Evolutionary conservation across 2,797 vertebrate genomes (phyloP), one percentile per base, ranked within the genome.

Genomic region (Enteromius thamalakanensis): DNA sequence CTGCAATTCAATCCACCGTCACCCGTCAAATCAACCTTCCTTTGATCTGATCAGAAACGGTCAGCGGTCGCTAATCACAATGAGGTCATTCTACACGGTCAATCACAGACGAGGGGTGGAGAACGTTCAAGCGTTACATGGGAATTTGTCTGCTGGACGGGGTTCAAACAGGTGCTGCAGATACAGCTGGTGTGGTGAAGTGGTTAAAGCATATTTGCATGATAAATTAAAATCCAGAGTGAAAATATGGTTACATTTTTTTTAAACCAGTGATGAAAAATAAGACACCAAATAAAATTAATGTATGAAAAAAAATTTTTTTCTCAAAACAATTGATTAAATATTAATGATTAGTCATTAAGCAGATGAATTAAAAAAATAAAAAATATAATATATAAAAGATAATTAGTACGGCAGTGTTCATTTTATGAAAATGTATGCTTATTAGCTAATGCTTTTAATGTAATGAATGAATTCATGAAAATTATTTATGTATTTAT

Each of bases 21-120:
- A 14, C 17, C 17, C n/a, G 47, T 64, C 60, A 49, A 65, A 78
- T 60, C 55, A 45, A 29, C 29, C 26, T 49, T 40, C 11, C 60
- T 65, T 49, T 77, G 75, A 64, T 78, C 17, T 15, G 42, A 65
- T 49, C 60, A 78, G 62, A 78, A 78, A 78, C 19, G 19, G 40
- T 65, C 21, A 49, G 11, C 11, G 60, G 42, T 78, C 19, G 11
- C 76, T 65, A 65, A 49, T 65, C 76, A 78, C 76, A 64, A 65
- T 0, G 26, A 65, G 17, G 47, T 49, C 14, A 78, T 51, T 69
- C 65, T 69, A 32, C 65, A 69, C 32, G 21, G 29, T 10, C 17
- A 23, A 69, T 69, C 19, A 69, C 8, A n/a, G 40, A 69, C 23
- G 64, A 68, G 60, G 32, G 26, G 45, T 4, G 32, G 12, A 69